phyloP scores from a whole-genome alignment of 1,140 invertebrate species.

The Habropoda laboriosa region DNA sequence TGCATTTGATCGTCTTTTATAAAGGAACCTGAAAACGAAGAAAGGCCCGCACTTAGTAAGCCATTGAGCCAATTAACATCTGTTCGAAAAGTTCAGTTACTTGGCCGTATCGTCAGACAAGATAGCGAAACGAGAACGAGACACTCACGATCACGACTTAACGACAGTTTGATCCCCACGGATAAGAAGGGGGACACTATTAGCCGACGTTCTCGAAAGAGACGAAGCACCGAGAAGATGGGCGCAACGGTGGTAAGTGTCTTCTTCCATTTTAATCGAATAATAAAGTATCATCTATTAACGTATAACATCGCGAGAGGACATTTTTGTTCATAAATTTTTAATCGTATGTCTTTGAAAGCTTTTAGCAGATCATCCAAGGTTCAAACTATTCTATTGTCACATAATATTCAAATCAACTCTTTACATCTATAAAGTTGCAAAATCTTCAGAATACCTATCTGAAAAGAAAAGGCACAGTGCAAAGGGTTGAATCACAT shows the following conservation, averaged over 20 bases:
- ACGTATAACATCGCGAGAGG: not conserved
- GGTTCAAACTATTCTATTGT: constrained; percentile 4
- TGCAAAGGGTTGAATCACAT: constrained; percentile 13
- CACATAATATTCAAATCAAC: not conserved
- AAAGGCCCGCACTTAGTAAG: constrained; percentile 73
- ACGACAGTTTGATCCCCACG: constrained; percentile 70
- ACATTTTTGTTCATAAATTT: not conserved
- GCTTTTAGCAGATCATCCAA: constrained; percentile 21
- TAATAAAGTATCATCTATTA: not conserved
- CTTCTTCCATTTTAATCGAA: not conserved
- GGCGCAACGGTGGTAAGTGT: constrained; percentile 82
- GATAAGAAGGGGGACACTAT: constrained; percentile 76
- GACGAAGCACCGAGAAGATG: constrained; percentile 82
- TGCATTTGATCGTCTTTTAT: constrained; percentile 44
- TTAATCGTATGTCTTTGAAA: constrained; percentile 9
- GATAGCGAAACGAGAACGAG: constrained; percentile 68
- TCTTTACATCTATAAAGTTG: not conserved
- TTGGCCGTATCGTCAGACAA: constrained; percentile 74
- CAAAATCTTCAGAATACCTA: not conserved
- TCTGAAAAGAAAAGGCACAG: not conserved
- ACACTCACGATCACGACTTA: constrained; percentile 74
- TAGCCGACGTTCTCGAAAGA: constrained; percentile 80
- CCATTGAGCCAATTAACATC: constrained; percentile 77
- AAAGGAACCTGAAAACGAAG: constrained; percentile 77
- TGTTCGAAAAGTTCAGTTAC: constrained; percentile 77